These are phyloP conservation scores for cattle (Bos taurus) DNA, from an alignment of 2,113 vertebrate species.

Conservation along the genomic window ARS-UCD2.0 NC_037350.1:11322501-11323000, in stretches of 20 bases:
- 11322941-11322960: conserved; percentile 7
- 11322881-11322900: conserved; percentile 6
- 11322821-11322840: conserved; percentile 42
- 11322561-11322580: neutral
- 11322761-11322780: neutral
- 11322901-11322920: neutral
- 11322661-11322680: neutral
- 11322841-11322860: neutral
- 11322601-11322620: neutral
- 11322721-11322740: conserved; percentile 25
- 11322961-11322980: neutral
- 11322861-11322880: neutral
- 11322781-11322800: neutral
- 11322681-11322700: neutral
- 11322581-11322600: neutral
- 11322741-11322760: conserved; percentile 38
- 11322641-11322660: neutral
- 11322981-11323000: neutral
- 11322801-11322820: conserved; percentile 34
- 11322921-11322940: neutral
- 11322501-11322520: neutral
- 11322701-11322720: conserved; percentile 13
- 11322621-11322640: neutral
- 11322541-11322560: neutral
- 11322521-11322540: neutral